phyloP scores from a whole-genome alignment of 2,797 vertebrate species.

The Microcaecilia unicolor region DNA sequence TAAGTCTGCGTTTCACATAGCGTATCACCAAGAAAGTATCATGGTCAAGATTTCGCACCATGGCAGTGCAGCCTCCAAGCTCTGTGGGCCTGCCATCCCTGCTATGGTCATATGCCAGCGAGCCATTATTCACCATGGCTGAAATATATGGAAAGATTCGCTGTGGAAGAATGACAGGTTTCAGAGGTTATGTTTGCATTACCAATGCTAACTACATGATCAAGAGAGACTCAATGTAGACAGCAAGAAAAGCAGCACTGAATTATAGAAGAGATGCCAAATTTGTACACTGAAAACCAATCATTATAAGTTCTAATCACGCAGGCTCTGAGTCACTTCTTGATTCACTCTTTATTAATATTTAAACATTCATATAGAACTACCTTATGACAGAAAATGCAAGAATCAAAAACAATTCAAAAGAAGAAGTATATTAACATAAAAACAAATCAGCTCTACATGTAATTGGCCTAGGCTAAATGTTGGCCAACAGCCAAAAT shows the following conservation, averaged over 20 bases:
- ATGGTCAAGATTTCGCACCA: constrained; percentile 86
- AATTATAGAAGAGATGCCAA: too few species aligned
- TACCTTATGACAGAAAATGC: too few species aligned
- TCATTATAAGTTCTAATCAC: too few species aligned
- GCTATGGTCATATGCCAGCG: constrained; percentile 81
- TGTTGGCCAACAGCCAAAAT: too few species aligned
- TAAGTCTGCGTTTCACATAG: constrained; percentile 83
- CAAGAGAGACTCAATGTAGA: background rate
- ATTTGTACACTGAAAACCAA: too few species aligned
- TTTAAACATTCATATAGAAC: too few species aligned
- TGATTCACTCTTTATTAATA: too few species aligned
- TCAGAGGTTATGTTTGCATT: background rate
- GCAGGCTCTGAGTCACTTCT: too few species aligned
- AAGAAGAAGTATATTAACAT: too few species aligned
- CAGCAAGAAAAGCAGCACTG: background rate
- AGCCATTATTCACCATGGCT: constrained; percentile 91
- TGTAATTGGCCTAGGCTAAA: too few species aligned
- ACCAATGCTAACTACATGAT: background rate
- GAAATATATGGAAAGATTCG: constrained; percentile 85
- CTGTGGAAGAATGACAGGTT: constrained; percentile 33
- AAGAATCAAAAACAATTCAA: too few species aligned
- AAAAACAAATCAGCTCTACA: too few species aligned
- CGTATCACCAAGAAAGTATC: constrained; percentile 92
- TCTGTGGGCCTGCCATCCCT: constrained; percentile 81
- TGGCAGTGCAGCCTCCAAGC: constrained; percentile 85